Conservation (phyloP, 2,888 invertebrate genomes). For the Caenorhabditis sp. region DNA sequence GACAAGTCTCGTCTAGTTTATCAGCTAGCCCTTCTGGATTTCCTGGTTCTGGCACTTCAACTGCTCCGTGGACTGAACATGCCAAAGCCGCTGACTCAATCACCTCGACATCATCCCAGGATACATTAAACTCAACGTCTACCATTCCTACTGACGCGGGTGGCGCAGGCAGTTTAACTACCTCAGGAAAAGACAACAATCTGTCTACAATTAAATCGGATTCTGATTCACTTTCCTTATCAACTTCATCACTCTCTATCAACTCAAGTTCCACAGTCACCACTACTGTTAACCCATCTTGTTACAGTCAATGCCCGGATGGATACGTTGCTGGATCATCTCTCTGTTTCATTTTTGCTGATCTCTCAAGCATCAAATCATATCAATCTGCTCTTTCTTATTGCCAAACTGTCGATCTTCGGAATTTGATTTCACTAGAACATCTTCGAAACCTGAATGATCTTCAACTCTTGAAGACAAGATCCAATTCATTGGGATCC, state of each 20-base stretch:
- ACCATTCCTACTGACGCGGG: too few relatives aligned
- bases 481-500: background rate
- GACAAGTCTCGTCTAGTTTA: background rate
- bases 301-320: conserved; percentile 48
- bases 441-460: conserved; percentile 46
- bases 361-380: conserved; percentile 35
- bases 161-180: too few relatives aligned
- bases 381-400: conserved; percentile 56
- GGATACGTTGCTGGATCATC: conserved; percentile 40
- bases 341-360: conserved; percentile 37
- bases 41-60: background rate
- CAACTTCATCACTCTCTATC: background rate
- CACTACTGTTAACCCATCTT: conserved; percentile 32
- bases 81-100: conserved; percentile 17
- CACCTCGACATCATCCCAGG: background rate
- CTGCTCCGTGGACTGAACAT: conserved; percentile 30
- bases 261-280: conserved; percentile 7
- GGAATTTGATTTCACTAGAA: conserved; percentile 47
- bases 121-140: conserved; percentile 4
- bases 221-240: background rate
- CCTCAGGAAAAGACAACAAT: background rate
- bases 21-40: background rate
- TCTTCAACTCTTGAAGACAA: conserved; percentile 15
- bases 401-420: conserved; percentile 45
- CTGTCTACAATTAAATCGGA: background rate